Percentiles rank a stretch among this genome's conserved stretches.
Evolutionary conservation across 2,113 vertebrate genomes (phyloP).

Genomic region (Odocoileus hemionus): DNA sequence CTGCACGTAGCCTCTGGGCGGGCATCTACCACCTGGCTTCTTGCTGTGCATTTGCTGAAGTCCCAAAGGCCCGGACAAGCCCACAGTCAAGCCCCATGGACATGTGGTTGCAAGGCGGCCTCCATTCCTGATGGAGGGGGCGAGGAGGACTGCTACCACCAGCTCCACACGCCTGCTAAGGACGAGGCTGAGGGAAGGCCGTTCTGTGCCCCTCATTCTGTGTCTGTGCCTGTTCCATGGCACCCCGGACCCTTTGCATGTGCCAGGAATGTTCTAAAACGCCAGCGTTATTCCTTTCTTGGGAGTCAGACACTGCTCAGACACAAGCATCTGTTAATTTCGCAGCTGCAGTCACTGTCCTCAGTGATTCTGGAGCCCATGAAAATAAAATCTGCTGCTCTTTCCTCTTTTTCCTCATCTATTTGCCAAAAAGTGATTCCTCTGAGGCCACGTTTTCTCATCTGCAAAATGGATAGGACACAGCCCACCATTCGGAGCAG

Average conservation of each 20-base stretch:
- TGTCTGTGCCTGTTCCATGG: background rate
- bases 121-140: background rate
- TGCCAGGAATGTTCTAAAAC: no score
- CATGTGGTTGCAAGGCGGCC: background rate
- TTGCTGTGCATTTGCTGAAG: background rate
- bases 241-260: background rate
- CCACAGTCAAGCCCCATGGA: rapidly evolving
- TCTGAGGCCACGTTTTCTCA: background rate
- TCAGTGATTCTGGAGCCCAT: background rate
- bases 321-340: background rate
- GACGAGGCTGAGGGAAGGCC: background rate
- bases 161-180: background rate
- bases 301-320: background rate
- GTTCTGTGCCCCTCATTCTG: rapidly evolving
- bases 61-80: background rate
- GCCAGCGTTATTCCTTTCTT: background rate
- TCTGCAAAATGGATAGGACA: background rate
- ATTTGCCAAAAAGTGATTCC: background rate
- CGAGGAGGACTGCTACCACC: no score
- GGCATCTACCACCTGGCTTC: background rate
- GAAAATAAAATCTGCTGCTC: background rate
- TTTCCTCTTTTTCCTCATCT: background rate
- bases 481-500: background rate
- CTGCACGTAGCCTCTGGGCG: background rate
- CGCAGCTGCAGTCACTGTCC: background rate